Evolutionary conservation across 2,888 invertebrate genomes (phyloP).

Genomic region (Agelastica alni): DNA sequence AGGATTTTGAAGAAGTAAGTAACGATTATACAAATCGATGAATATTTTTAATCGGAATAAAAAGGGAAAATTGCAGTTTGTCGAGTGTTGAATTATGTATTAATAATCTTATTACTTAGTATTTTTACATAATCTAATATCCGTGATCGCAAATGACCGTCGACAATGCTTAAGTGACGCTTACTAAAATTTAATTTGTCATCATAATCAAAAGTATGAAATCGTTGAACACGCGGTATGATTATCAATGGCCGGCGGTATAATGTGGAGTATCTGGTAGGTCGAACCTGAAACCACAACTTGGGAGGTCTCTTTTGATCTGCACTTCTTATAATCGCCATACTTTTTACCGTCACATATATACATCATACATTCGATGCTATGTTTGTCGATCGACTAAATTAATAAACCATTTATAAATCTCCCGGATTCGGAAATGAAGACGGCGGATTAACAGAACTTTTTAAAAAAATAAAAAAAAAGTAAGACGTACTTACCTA

Average conservation of each 20-base stretch:
- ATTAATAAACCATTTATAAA: too few species aligned
- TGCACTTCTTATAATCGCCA: conserved; percentile 51
- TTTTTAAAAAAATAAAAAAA: too few species aligned
- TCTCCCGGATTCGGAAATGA: too few species aligned
- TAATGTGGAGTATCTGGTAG: conserved; percentile 36
- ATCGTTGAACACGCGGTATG: conserved; percentile 19
- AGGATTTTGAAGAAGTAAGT: conserved; percentile 27
- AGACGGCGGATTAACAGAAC: too few species aligned
- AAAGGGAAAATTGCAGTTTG: too few species aligned
- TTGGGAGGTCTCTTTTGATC: conserved; percentile 52
- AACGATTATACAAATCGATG: too few species aligned
- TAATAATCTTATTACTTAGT: too few species aligned
- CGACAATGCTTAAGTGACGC: conserved; percentile 12
- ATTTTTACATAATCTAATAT: too few species aligned
- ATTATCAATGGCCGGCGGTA: conserved; percentile 23
- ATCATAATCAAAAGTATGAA: conserved; percentile 20
- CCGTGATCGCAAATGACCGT: conserved; percentile 13
- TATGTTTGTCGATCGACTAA: conserved; percentile 26
- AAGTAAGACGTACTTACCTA: too few species aligned
- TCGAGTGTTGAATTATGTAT: too few species aligned
- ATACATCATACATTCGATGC: conserved; percentile 45
- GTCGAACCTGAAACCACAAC: conserved; percentile 41
- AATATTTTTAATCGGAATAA: too few species aligned
- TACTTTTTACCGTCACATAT: conserved; percentile 41
- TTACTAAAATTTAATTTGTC: conserved; percentile 12